Base-by-base conservation (phyloP, 2,113 vertebrate species). In the Seriola dumerili region DNA sequence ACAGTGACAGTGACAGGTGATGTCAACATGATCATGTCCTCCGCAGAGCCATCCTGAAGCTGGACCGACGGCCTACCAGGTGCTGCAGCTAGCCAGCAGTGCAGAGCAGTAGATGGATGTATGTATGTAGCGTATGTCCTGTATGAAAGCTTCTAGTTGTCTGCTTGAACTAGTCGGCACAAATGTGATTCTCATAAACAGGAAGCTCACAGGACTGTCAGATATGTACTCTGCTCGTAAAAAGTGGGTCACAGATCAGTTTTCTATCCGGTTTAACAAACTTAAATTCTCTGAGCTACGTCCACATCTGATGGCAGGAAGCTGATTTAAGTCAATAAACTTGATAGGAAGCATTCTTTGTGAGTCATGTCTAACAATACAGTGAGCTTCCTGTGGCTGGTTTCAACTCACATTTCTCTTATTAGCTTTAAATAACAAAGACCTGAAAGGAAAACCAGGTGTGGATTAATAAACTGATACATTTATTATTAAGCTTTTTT, bases 241-340 rank as follows among this genome's bases (percentile, higher is more conserved):
- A 76, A 68, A 74, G 11, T 50, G 48, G 72, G 54, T 76, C 68
- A 76, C 57, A 57, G 21, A 70, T 34, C 72, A 62, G 13, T 44
- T 55, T 40, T 23, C 34, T 29, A 46, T 75, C 40, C 19, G 19
- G 29, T 78, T 66, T 61, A 66, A 77, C 50, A 57, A 48, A 83
- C 68, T 54, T 76, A 58, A 68, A 36, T 54, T 50, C 71, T 76
- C 58, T 67, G 42, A 38, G 11, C 67, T 16, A 21, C 62, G 25
- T 83, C 70, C 10, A n/a, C 62, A 14, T 54, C 25, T 1, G 57
- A 67, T 44, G 62, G 57, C 57, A 69, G 57, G 46, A 68, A 29
- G 29, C 23, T 54, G 36, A 65, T 55, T n/a, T 7, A 29, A 80
- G 63, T 65, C 65, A 66, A 62, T 84, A 81, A 75, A 79, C 7